Evolutionary conservation across 2,113 vertebrate species (phyloP), one percentile per base, ranked within the genome.

Genomic region (Maccullochella peelii): DNA sequence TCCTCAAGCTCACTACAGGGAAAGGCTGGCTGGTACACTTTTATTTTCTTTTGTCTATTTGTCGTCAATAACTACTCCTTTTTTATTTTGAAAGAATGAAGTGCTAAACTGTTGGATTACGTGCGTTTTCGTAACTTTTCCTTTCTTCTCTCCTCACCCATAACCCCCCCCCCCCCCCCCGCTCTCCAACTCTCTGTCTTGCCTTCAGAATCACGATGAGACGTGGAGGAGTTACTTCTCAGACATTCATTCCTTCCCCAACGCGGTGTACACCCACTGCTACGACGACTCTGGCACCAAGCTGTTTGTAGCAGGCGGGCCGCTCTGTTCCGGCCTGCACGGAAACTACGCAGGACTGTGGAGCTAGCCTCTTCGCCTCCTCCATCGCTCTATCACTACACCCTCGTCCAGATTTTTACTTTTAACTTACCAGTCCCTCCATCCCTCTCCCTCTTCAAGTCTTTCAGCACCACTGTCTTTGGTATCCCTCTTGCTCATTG

Each of bases 191-290:
- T 75, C 58, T 72, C 47, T 20, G 33, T 81, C 20, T 59, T 75
- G 83, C 63, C 86, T 66, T 73, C 91, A 99, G 98, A 99, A 97
- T 94, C 98, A 99, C 67, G 98, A 99, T 50, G 98, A 99, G 92
- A 99, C 98, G 21, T 99, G 98, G 98, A 96, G 98, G 95, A 99
- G 98, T 95, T 99, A 99, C 93, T 99, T 99, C 94, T 99, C 98
- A 6, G 98, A 99, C 86, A 97, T 99, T 94, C 95, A 96, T 94
- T 98, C 95, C 93, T 99, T 99, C 95, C 97, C 98, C 62, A 99
- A 99, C 40, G 98, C 98, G 25, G 97, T 99, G 95, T 99, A 99
- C 94, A 99, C 98, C 18, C 98, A 99, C 96, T 99, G 98, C 95
- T 99, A 99, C 6, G 98, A 99, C 89, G 96, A 97, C 58, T 99